Evolutionary conservation across 2,797 vertebrate species (phyloP).

Genomic region (Xerus rutilus): DNA sequence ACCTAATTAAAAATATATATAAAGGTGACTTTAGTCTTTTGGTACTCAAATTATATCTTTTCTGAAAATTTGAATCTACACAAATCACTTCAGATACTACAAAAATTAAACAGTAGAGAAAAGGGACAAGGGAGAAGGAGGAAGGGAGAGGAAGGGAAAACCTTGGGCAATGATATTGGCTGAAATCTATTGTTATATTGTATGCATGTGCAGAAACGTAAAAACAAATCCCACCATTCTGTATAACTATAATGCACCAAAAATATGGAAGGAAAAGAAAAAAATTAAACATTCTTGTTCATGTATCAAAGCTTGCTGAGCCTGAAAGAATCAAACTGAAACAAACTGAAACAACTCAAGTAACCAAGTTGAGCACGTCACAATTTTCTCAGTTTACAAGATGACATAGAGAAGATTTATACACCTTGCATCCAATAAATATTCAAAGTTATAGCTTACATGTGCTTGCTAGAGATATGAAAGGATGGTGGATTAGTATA

Average conservation of each 20-base stretch:
- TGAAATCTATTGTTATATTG: too few relatives aligned
- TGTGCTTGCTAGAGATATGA: conserved; percentile 88
- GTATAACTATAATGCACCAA: too few relatives aligned
- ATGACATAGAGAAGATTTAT: conserved; percentile 82
- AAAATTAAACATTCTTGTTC: conserved; percentile 58
- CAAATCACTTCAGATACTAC: conserved; percentile 48
- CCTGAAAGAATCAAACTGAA: conserved; percentile 73
- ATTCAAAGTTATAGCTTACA: conserved; percentile 85
- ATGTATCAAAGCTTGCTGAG: conserved; percentile 42
- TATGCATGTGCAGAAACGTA: too few relatives aligned
- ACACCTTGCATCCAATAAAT: conserved; percentile 84
- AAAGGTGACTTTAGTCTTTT: conserved; percentile 78
- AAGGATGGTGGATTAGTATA: conserved; percentile 85
- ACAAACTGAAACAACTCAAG: conserved; percentile 78
- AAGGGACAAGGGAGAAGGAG: too few relatives aligned
- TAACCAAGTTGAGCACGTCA: conserved; percentile 78
- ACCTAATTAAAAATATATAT: conserved; percentile 89
- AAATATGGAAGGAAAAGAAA: too few relatives aligned
- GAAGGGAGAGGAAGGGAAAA: too few relatives aligned
- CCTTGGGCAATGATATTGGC: too few relatives aligned
- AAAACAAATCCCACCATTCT: too few relatives aligned
- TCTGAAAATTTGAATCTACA: conserved; percentile 63
- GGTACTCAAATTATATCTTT: conserved; percentile 61
- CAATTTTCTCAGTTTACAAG: conserved; percentile 64
- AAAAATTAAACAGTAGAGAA: conserved; percentile 47